These are phyloP conservation scores for Chiloscyllium punctatum DNA, from an alignment of 2,797 vertebrate species.

Conservation along the genomic window DNA sequence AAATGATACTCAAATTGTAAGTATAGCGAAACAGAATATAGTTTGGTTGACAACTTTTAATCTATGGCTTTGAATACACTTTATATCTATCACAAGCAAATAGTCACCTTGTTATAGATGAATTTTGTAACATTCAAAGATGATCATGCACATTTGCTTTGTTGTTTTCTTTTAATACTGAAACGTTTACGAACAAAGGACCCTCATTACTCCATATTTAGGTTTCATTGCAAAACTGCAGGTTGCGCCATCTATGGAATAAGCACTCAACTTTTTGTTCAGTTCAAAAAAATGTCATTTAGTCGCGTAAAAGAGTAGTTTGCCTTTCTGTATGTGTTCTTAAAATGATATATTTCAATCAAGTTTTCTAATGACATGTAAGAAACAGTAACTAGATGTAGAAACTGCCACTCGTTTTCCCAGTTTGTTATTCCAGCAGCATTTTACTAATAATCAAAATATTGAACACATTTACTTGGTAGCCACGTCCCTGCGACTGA, in stretches of 20 bases:
- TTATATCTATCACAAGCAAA: not conserved
- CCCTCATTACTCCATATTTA: conserved; percentile 37
- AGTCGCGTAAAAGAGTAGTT: not conserved
- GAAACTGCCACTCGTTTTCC: not conserved
- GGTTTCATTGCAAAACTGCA: conserved; percentile 36
- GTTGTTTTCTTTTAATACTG: not conserved
- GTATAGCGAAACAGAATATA: not conserved
- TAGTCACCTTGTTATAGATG: not conserved
- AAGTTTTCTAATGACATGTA: not conserved
- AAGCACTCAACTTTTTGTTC: not conserved
- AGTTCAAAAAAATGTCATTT: not conserved
- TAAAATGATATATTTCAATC: not conserved
- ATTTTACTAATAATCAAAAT: not conserved
- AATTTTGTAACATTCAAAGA: not conserved
- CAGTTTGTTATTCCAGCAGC: not conserved
- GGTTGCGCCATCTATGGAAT: conserved; percentile 37
- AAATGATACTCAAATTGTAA: not conserved
- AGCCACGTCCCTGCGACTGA: not conserved
- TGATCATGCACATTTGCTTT: not conserved
- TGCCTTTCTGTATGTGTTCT: not conserved
- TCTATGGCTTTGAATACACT: not conserved
- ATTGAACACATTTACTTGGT: not conserved
- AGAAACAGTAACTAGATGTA: not conserved
- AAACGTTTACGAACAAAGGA: not conserved
- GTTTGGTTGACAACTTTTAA: not conserved